Conservation (phyloP, 1,140 invertebrate genomes). For the Xylocopa sonorina region DNA sequence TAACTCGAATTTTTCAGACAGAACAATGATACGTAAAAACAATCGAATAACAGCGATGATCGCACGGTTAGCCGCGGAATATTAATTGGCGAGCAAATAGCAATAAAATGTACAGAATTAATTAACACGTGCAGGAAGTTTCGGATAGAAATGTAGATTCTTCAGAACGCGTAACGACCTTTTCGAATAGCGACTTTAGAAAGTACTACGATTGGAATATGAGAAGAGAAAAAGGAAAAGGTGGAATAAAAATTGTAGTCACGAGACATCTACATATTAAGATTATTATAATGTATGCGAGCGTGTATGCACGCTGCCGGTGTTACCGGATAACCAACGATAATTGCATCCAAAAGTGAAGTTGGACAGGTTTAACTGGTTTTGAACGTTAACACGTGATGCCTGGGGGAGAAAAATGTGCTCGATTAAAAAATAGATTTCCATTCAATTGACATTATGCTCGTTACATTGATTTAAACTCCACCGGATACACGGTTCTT, state of each 20-base stretch:
- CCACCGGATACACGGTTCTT: neutral
- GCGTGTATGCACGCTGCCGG: neutral
- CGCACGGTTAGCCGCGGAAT: neutral
- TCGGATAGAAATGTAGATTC: neutral
- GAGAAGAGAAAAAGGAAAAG: neutral
- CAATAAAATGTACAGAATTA: neutral
- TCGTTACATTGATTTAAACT: neutral
- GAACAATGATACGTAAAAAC: neutral
- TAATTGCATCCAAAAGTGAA: conserved; percentile 29
- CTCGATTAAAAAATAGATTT: neutral
- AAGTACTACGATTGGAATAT: neutral
- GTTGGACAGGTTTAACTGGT: conserved; percentile 40
- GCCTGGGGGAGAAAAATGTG: neutral
- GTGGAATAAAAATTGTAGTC: conserved; percentile 11
- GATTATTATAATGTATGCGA: conserved; percentile 11
- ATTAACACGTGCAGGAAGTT: neutral
- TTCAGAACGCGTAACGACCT: conserved; percentile 1
- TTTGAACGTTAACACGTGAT: conserved; percentile 14
- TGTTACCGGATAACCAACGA: conserved; percentile 4
- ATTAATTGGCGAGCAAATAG: neutral
- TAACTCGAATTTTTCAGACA: neutral
- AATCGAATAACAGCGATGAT: neutral
- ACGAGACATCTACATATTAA: conserved; percentile 12
- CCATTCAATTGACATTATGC: neutral
- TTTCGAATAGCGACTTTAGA: conserved; percentile 29